Evolutionary conservation across 1,140 invertebrate species (phyloP).

Genomic region (Oreohelix idahoensis): DNA sequence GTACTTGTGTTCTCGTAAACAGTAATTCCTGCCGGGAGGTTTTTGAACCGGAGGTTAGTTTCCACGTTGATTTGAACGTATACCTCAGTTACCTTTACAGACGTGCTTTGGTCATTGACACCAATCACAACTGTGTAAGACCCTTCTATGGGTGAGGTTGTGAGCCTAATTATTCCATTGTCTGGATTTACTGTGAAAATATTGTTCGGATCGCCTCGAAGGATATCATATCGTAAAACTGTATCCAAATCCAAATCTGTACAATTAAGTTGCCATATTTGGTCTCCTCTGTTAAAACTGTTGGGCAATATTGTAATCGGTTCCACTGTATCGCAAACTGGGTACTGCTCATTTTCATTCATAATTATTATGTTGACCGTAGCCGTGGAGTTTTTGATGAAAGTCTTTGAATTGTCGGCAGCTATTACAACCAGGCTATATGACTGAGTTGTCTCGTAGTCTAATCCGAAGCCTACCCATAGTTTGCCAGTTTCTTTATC

Average conservation of each 20-base stretch:
- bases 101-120: not conserved
- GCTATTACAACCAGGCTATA: conserved; percentile 17
- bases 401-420: not conserved
- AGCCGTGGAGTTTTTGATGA: not conserved
- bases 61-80: conserved; percentile 13
- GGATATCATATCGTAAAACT: not conserved
- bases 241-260: conserved; percentile 16
- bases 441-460: conserved; percentile 6
- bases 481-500: not conserved
- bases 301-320: not conserved
- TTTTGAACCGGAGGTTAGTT: not conserved
- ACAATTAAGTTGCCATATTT: conserved; percentile 7
- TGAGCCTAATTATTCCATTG: not conserved
- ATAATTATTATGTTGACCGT: conserved; percentile 24
- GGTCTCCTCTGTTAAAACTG: not conserved
- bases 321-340: conserved; percentile 8
- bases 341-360: conserved; percentile 35
- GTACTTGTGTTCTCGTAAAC: not conserved
- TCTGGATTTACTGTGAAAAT: not conserved
- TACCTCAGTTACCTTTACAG: not conserved
- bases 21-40: not conserved
- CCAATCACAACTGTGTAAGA: not conserved
- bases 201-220: conserved; percentile 5
- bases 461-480: conserved; percentile 9
- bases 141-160: not conserved